Evolutionary conservation across 37 sponge, comb jelly and placozoan species (phyloP).

Genomic region (Hexactinellida sp.): DNA sequence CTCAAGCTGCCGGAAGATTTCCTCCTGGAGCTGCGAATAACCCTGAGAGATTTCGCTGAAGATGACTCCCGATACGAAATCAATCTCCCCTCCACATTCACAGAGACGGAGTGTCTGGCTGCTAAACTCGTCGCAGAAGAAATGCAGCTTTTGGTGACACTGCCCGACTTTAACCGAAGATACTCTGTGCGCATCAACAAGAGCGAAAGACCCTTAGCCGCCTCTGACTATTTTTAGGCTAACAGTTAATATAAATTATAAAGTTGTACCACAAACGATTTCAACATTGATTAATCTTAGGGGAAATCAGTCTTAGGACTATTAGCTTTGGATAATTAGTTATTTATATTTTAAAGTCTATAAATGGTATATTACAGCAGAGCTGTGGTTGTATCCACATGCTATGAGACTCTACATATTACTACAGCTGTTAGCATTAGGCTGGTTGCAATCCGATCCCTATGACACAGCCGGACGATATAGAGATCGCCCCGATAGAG

Average conservation of each 20-base stretch:
- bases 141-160: background rate
- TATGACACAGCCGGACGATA: background rate
- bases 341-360: too few relatives aligned
- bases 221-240: background rate
- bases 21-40: background rate
- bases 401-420: too few relatives aligned
- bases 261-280: too few relatives aligned
- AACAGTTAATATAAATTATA: background rate
- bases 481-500: background rate
- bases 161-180: background rate
- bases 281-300: too few relatives aligned
- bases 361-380: too few relatives aligned
- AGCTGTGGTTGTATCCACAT: too few relatives aligned
- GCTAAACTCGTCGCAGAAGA: constrained; percentile 10
- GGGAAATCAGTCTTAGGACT: too few relatives aligned
- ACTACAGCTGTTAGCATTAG: too few relatives aligned
- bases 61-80: constrained; percentile 17
- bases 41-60: background rate
- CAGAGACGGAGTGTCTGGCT: constrained; percentile 7
- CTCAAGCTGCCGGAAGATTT: background rate
- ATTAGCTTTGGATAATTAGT: too few relatives aligned
- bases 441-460: background rate
- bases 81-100: background rate
- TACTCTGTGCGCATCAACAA: background rate
- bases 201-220: background rate